phyloP scores from a whole-genome alignment of 2,113 vertebrate species.

The Rynchops niger region DNA sequence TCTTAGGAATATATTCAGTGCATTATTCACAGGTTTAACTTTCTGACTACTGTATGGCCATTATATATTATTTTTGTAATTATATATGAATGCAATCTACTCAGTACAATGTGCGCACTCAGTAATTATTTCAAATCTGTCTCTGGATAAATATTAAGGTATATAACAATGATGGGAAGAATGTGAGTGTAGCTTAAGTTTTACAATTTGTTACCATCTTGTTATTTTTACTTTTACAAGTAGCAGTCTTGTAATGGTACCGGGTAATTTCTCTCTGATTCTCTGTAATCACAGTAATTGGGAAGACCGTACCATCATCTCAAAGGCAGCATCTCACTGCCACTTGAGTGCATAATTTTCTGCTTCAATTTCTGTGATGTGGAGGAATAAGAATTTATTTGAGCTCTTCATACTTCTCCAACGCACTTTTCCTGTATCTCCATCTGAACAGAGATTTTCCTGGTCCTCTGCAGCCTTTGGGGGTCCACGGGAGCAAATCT shows the following conservation, averaged over 20 bases:
- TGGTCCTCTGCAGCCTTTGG: background rate
- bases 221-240: background rate
- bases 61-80: background rate
- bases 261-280: background rate
- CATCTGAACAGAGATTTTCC: background rate
- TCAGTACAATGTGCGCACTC: background rate
- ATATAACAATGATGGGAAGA: background rate
- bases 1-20: background rate
- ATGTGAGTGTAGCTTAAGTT: background rate
- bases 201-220: background rate
- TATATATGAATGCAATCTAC: background rate
- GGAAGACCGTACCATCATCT: background rate
- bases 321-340: background rate
- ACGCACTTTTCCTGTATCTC: fast-evolving
- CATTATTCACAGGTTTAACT: background rate
- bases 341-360: background rate
- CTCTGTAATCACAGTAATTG: background rate
- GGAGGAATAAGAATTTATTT: background rate
- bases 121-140: background rate
- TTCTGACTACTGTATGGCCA: background rate
- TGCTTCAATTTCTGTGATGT: background rate
- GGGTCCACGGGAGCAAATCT: background rate
- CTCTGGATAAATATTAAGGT: background rate
- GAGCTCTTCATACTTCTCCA: background rate
- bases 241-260: background rate